Evolutionary conservation across 2,797 vertebrate genomes (phyloP), one percentile per base, ranked within the genome.

Genomic region (Danio aesculapii): DNA sequence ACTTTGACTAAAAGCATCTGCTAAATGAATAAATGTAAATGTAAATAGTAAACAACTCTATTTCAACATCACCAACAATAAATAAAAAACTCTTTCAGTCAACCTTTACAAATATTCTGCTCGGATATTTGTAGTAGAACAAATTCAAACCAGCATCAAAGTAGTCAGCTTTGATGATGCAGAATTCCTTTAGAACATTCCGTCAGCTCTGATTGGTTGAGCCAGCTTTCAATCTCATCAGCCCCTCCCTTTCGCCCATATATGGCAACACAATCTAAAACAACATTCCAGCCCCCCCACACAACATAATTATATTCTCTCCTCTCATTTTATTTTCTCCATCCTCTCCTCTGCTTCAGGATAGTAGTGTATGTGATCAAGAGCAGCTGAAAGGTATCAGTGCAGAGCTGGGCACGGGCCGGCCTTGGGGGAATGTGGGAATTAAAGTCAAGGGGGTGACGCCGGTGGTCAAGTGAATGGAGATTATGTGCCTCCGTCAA

Each of bases 211-310:
- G 44, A 66, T 47, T 47, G 43, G 63, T 11, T 19, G 9, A 47
- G 10, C 17, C 63, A 66, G 63, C 63, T 66, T 16, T 66, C 16
- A 21, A 21, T 47, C 43, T 19, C n/a, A 6, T 10, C 10, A 46
- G 9, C 17, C 39, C 52, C 52, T 6, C 14, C 44, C 43, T 49
- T 74, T 3, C 49, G 46, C 6, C n/a, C 30, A 17, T 30, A 63
- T 52, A 63, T 52, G 73, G 12, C 47, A 63, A 63, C 10, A 49
- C 1, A 13, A 12, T 58, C 13, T 90, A 90, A 88, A 90, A 1
- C n/a, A 50, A 50, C 5, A 7, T 50, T 70, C 49, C 47, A 73
- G 55, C 30, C 30, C 30, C 30, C 30, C 30, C 30, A 30, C 30
- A 30, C 30, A 30, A 3, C 30, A 30, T 30, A 62, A 9, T 64